Evolutionary conservation across 2,797 vertebrate genomes (phyloP), one percentile per base, ranked within the genome.

Genomic region (Micropoecilia bifurca): DNA sequence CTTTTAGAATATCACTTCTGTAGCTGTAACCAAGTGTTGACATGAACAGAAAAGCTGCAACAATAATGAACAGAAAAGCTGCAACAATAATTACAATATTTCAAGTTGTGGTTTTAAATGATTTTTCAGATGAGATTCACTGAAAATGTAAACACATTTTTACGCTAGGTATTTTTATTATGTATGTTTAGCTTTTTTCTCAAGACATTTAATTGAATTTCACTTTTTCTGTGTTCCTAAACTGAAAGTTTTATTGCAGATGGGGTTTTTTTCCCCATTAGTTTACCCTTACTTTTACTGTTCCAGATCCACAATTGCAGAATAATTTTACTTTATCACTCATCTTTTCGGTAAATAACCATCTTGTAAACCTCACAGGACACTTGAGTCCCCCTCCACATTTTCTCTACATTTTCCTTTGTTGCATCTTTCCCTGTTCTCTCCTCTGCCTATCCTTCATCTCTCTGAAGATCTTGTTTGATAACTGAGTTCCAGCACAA

Each of bases 401-500:
- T 82, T 88, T 74, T 61, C 80, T 66, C 83, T 77, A 69, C 47
- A 45, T 75, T 68, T 78, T 63, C 10, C 46, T 73, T 50, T 48
- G 46, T 73, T 73, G 48, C 71, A 33, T 16, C 2, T 36, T 47
- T 73, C 46, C 9, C 14, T 61, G 25, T 20, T 9, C 77, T 82
- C 79, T 66, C 59, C 88, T 81, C 84, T 47, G 71, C 61, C 77
- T 83, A 73, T 73, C 73, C 76, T 87, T 80, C 73, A 81, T 79
- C 80, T 86, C 90, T 87, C 80, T 79, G 78, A 83, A 92, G 83
- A 84, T 81, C 80, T 80, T 73, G 72, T 89, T 82, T 87, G 88
- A 93, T 91, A 92, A 92, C 80, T 85, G 83, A 78, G 84, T 85
- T 90, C 81, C 82, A 43, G 83, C 82, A 83, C 63, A 46, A 78